Evolutionary conservation across 2,113 vertebrate genomes (phyloP), one percentile per base, ranked within the genome.

Genomic region (Struthio camelus): DNA sequence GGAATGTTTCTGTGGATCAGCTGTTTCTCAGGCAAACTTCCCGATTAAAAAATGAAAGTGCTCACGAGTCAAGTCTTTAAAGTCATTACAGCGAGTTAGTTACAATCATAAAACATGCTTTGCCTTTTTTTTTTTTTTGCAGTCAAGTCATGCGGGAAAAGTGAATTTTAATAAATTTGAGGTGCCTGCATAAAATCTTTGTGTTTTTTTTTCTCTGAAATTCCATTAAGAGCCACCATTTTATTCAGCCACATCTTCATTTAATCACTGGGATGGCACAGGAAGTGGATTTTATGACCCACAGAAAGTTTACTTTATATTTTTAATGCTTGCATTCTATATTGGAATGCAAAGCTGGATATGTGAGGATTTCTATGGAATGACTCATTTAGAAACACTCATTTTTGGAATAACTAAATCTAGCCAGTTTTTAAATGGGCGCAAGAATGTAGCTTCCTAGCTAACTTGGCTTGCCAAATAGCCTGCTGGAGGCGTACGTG

Each of bases 161-260:
- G 40, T 61, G 58, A 76, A 36, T 66, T 80, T 84, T 34, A 73
- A 80, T 54, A 25, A 50, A 70, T 23, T 27, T 22, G 44, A 88
- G 24, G 34, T 24, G 23, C 24, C 28, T 62, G 76, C 64, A 24
- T 38, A n/a, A 81, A 81, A 51, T 32, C 17, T 54, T 73, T 48
- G 20, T 46, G 23, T 34, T 48, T 50, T 10, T 2, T 2, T 28
- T 2, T 0, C 3, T 6, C 2, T 0, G 18, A 59, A 90, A 77
- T 78, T 34, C 32, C 50, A 64, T 84, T 71, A 27, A 25, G 72
- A 94, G 23, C 42, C 42, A 38, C 48, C 50, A 28, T 80, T 91
- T 80, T 59, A 25, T 59, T 62, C 72, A 75, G 16, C 61, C 17
- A 27, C 36, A 71, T 58, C 51, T 86, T 79, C 20, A 78, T 70